phyloP scores from a whole-genome alignment of 35 echinoderm and acorn worm species.

The Strongylocentrotus purpuratus region DNA sequence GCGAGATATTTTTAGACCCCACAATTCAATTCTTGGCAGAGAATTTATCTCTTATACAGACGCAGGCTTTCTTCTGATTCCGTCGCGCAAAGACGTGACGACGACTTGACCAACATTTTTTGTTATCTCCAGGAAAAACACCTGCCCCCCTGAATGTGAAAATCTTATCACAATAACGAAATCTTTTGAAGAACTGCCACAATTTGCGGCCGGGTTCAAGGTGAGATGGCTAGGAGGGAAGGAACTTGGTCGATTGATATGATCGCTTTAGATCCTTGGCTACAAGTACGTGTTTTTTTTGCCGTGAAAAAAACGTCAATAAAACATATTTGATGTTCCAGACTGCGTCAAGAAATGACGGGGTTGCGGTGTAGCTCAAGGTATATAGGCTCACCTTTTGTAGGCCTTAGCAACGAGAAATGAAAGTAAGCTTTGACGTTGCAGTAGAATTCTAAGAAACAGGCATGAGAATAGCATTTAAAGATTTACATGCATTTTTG shows the following conservation, averaged over 20 bases:
- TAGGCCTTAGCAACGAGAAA: not conserved
- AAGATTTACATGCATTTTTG: not conserved
- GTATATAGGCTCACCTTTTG: not conserved
- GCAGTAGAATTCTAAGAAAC: not conserved
- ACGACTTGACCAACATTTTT: not conserved
- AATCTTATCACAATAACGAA: not conserved
- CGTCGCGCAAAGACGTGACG: not conserved
- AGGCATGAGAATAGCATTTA: not conserved
- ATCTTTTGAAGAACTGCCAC: not conserved
- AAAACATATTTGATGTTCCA: not conserved
- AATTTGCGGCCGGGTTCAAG: not conserved
- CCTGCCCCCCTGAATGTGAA: not conserved
- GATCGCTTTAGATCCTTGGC: not conserved
- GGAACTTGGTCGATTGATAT: not conserved
- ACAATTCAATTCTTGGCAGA: constrained; percentile 1
- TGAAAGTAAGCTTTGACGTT: not conserved
- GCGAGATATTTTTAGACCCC: not conserved
- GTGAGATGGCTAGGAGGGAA: not conserved
- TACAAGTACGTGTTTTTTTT: not conserved
- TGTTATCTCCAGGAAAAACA: constrained; percentile 17
- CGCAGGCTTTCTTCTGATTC: not conserved
- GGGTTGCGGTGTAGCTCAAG: not conserved
- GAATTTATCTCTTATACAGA: not conserved
- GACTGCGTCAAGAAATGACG: not conserved
- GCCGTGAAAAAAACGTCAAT: not conserved